Conservation (phyloP, 2,797 vertebrate genomes). For the Muscicapa striata region DNA sequence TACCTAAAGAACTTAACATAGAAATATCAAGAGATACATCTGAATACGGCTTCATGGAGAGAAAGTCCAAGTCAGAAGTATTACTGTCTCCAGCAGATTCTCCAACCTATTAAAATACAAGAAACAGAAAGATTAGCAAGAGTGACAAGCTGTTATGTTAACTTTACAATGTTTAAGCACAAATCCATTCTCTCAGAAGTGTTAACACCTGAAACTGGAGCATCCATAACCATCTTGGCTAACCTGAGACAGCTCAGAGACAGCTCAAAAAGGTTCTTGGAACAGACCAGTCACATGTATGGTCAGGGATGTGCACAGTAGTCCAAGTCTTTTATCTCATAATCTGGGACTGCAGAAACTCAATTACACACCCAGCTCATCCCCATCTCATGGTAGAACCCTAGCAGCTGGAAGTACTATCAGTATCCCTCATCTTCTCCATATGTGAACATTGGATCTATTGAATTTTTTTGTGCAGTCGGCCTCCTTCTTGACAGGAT, state of each 20-base stretch:
- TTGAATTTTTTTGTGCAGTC: neutral
- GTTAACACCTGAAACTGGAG: neutral
- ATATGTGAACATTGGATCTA: neutral
- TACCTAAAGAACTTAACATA: constrained; percentile 91
- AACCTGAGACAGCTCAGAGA: neutral
- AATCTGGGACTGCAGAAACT: neutral
- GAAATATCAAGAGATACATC: constrained; percentile 94
- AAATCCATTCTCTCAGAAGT: neutral
- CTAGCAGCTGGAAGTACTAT: neutral
- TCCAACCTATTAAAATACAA: constrained; percentile 75
- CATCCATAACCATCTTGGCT: neutral
- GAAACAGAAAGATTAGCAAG: neutral
- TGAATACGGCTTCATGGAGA: constrained; percentile 90
- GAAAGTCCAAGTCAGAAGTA: constrained; percentile 89
- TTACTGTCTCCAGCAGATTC: constrained; percentile 82
- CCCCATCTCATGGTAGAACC: neutral
- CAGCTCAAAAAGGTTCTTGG: neutral
- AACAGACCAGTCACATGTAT: neutral
- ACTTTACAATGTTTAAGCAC: neutral
- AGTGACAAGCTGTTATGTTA: neutral
- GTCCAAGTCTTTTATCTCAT: neutral
- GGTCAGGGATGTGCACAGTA: neutral
- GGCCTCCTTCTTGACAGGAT: neutral
- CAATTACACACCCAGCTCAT: neutral
- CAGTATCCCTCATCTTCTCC: neutral